Percentiles rank a stretch among this genome's conserved stretches.
Conservation (phyloP, 2,888 invertebrate species). For the Synergus itoensis region DNA sequence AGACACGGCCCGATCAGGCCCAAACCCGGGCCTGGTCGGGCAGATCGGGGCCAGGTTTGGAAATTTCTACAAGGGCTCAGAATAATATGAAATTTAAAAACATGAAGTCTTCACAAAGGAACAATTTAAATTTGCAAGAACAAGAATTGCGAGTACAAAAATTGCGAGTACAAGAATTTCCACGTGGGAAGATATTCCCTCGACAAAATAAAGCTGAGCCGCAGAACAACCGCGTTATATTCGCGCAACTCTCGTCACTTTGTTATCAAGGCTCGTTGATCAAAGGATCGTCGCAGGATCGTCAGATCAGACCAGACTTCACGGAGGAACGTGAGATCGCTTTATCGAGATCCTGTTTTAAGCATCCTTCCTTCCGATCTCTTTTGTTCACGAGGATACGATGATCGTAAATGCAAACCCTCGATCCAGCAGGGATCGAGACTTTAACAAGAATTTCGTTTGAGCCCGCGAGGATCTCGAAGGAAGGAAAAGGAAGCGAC, state of each 20-base stretch:
- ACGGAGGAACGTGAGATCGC: slow-evolving; percentile 52
- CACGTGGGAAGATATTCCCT: background rate
- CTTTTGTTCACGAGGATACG: slow-evolving; percentile 54
- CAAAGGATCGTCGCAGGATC: slow-evolving; percentile 56
- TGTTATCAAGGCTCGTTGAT: slow-evolving; percentile 61
- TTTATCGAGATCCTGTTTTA: slow-evolving; percentile 52
- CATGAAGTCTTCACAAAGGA: too few relatives aligned
- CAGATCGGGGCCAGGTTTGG: too few relatives aligned
- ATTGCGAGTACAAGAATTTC: background rate
- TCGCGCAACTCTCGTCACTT: slow-evolving; percentile 64
- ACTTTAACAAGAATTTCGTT: slow-evolving; percentile 64
- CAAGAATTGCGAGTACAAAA: too few relatives aligned
- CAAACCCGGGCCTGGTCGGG: too few relatives aligned
- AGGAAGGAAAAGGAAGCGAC: slow-evolving; percentile 52
- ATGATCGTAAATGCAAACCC: slow-evolving; percentile 46
- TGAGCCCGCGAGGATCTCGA: slow-evolving; percentile 51
- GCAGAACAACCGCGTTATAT: slow-evolving; percentile 50
- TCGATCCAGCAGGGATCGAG: slow-evolving; percentile 52
- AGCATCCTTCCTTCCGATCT: slow-evolving; percentile 51
- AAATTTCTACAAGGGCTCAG: too few relatives aligned
- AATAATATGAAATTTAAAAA: too few relatives aligned
- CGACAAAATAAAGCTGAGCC: slow-evolving; percentile 2
- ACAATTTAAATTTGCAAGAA: too few relatives aligned
- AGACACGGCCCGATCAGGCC: too few relatives aligned
- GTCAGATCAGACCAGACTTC: slow-evolving; percentile 58